phyloP scores from a whole-genome alignment of 1,140 invertebrate species.

The Phymorhynchus buccinoides region DNA sequence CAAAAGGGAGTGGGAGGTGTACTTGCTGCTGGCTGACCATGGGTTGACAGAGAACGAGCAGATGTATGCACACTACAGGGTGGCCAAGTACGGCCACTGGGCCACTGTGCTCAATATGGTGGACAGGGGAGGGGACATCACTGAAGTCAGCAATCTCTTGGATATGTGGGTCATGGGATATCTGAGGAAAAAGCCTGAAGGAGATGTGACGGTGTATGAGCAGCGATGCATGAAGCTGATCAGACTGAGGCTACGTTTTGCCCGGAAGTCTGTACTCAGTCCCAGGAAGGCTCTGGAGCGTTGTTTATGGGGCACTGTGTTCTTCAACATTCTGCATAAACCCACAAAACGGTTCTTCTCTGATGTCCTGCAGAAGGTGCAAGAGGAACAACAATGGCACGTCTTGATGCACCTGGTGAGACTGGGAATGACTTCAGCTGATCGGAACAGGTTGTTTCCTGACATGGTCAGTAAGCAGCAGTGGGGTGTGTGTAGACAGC shows the following conservation, averaged over 20 bases:
- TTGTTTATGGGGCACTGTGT: neutral
- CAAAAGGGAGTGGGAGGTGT: neutral
- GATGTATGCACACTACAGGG: conserved; percentile 2
- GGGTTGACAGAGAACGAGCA: neutral
- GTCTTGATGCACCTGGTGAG: conserved; percentile 9
- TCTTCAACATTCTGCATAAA: neutral
- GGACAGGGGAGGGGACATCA: conserved; percentile 1
- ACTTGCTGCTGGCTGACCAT: neutral
- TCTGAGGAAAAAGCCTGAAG: neutral
- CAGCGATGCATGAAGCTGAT: neutral
- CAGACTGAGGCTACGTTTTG: neutral
- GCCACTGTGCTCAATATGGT: neutral
- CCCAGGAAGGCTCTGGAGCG: neutral
- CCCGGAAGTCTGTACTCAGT: neutral
- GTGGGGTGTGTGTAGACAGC: conserved; percentile 1
- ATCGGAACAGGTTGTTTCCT: neutral
- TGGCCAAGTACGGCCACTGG: neutral
- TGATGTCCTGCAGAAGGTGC: neutral
- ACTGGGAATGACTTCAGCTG: neutral
- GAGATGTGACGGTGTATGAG: neutral
- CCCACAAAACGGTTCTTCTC: neutral
- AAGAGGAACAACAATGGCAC: neutral
- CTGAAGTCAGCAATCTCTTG: neutral
- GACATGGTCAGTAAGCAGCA: neutral
- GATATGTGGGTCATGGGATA: neutral